phyloP scores from a whole-genome alignment of 2,888 invertebrate genomes.

The Spisula subtruncata region DNA sequence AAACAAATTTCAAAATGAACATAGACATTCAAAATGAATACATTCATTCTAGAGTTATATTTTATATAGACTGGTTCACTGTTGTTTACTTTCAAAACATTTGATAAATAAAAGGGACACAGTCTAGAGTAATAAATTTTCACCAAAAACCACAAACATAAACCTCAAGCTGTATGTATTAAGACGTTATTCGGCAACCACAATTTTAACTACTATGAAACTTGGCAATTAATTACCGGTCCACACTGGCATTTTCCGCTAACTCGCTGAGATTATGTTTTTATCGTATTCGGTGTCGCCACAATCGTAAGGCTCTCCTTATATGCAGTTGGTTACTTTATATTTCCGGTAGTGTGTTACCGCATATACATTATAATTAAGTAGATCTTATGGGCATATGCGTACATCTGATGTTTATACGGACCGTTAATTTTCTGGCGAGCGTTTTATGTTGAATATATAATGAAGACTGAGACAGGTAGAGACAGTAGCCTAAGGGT shows the following conservation, averaged over 20 bases:
- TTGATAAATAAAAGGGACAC: background rate
- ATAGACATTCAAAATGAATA: too few species aligned
- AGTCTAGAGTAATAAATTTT: background rate
- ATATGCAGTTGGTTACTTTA: conserved; percentile 20
- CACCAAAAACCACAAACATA: too few species aligned
- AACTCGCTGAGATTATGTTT: background rate
- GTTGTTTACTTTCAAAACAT: background rate
- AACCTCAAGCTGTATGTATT: too few species aligned
- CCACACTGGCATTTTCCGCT: background rate
- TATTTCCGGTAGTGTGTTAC: conserved; percentile 39
- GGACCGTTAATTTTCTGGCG: conserved; percentile 21
- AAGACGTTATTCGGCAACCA: background rate
- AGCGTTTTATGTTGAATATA: conserved; percentile 35
- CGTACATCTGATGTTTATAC: conserved; percentile 1
- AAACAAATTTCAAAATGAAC: too few species aligned
- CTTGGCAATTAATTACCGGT: conserved; percentile 3
- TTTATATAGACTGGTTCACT: too few species aligned
- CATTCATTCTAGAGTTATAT: too few species aligned
- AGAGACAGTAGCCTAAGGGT: background rate
- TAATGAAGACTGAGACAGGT: conserved; percentile 35
- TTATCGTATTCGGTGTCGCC: background rate
- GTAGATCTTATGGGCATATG: conserved; percentile 10
- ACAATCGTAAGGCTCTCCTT: background rate
- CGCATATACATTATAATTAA: background rate
- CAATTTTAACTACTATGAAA: background rate